Evolutionary conservation across 2,113 vertebrate genomes (phyloP).

Genomic region (Diglossa brunneiventris): DNA sequence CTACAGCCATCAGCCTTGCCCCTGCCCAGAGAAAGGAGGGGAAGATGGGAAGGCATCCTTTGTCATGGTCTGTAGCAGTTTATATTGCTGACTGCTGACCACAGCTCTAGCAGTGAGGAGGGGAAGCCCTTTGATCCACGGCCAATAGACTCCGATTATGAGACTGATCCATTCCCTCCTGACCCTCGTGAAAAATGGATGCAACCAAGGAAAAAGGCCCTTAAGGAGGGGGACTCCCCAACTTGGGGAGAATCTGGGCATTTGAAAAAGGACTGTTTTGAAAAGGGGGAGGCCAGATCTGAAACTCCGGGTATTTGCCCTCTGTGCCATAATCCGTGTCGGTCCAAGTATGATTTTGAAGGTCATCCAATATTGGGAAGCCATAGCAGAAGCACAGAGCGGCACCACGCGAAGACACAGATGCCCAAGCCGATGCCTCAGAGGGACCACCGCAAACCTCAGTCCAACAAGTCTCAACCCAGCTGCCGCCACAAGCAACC

Average conservation of each 20-base stretch:
- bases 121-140: neutral
- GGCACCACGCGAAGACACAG: fast-evolving
- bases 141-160: neutral
- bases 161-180: neutral
- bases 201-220: neutral
- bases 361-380: neutral
- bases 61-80: neutral
- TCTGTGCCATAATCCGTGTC: neutral
- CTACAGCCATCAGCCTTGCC: neutral
- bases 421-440: neutral
- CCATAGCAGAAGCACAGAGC: fast-evolving
- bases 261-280: neutral
- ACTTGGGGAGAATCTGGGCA: neutral
- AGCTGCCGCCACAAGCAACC: neutral
- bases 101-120: neutral
- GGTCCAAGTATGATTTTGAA: neutral
- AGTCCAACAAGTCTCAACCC: neutral
- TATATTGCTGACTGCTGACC: neutral
- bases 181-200: neutral
- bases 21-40: neutral
- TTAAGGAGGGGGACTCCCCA: neutral
- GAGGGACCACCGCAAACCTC: neutral
- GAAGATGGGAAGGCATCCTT: neutral
- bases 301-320: neutral
- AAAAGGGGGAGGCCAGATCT: neutral